Base-by-base conservation (phyloP, 2,888 invertebrate species). In the Icerya purchasi region DNA sequence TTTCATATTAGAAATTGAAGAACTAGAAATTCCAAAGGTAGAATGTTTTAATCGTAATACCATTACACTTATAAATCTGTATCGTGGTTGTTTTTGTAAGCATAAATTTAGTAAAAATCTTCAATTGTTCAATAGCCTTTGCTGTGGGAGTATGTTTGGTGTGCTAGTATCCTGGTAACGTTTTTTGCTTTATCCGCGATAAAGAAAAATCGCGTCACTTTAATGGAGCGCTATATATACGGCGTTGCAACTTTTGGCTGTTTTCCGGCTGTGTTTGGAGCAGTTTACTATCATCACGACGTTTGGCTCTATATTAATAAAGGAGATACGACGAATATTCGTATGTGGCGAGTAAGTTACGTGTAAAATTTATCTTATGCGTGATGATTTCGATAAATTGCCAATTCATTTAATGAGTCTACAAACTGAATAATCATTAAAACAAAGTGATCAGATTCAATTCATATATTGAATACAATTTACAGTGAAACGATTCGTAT, bases 61-160 rank as follows among this genome's bases (percentile, higher is more conserved):
- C n/a, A n/a, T n/a, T n/a, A n/a, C n/a, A n/a, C n/a, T n/a, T n/a
- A n/a, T n/a, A n/a, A n/a, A n/a, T n/a, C n/a, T n/a, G n/a, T n/a
- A n/a, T n/a, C n/a, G n/a, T n/a, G n/a, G n/a, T n/a, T n/a, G n/a
- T n/a, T n/a, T n/a, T n/a, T n/a, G n/a, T n/a, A n/a, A n/a, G n/a
- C n/a, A n/a, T n/a, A n/a, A n/a, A n/a, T n/a, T n/a, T n/a, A n/a
- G n/a, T n/a, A n/a, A n/a, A n/a, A n/a, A n/a, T n/a, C n/a, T 61
- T 61, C 62, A 61, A 61, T 65, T 64, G 66, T 65, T 36, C 63
- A 64, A 59, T 74, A 86, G 81, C 88, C 90, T 1, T 73, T 86
- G 54, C 79, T 82, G 74, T 96, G 94, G 94, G 94, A 96, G 73
- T 94, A 91, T 72, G 78, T 86, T 67, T 96, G 94, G 93, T 82